phyloP scores from a whole-genome alignment of 2,113 vertebrate genomes.

The Sula dactylatra region DNA sequence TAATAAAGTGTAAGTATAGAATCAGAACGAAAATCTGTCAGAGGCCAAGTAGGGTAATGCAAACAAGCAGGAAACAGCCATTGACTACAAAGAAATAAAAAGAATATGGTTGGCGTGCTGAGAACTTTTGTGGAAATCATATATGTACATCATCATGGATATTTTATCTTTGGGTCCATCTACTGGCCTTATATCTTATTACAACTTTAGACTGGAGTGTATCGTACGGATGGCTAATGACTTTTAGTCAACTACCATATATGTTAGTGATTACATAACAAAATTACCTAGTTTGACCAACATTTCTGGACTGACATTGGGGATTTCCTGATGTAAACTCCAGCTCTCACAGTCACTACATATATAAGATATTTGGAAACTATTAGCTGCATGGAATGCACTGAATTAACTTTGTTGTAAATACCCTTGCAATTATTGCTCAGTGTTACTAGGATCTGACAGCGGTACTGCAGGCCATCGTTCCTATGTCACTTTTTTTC shows the following conservation, averaged over 20 bases:
- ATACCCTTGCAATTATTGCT: neutral
- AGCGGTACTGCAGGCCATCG: neutral
- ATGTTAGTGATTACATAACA: neutral
- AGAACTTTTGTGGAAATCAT: neutral
- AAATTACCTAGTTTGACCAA: neutral
- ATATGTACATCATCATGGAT: neutral
- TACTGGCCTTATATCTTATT: neutral
- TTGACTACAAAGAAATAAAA: neutral
- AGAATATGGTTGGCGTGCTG: too few species aligned
- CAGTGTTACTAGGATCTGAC: neutral
- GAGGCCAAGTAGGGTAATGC: neutral
- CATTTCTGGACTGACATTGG: neutral
- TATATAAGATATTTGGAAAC: neutral
- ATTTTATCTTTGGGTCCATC: neutral
- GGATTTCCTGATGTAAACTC: neutral
- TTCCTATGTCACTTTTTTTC: neutral
- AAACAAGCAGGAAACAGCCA: neutral
- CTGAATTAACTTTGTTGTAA: neutral
- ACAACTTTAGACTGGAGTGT: neutral
- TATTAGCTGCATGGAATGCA: neutral
- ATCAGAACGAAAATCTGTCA: neutral
- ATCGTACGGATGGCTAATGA: neutral
- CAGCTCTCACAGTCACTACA: neutral
- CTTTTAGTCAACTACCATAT: neutral
- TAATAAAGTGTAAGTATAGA: neutral